phyloP scores from a whole-genome alignment of 1,140 invertebrate genomes.

The Augochlora pura region DNA sequence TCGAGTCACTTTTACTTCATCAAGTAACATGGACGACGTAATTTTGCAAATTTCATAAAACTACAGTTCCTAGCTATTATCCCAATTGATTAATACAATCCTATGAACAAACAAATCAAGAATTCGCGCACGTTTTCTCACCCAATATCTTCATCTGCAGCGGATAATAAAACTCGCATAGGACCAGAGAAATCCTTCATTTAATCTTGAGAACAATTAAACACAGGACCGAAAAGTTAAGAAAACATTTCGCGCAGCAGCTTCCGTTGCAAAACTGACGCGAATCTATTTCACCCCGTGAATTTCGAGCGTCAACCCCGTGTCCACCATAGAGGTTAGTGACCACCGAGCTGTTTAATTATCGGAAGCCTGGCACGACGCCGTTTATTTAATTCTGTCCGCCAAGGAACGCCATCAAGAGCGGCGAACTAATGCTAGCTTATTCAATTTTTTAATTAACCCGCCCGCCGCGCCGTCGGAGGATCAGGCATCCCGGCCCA shows the following conservation, averaged over 20 bases:
- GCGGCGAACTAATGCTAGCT: constrained; percentile 42
- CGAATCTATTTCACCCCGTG: not conserved
- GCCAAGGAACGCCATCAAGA: constrained; percentile 57
- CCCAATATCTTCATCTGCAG: too few relatives aligned
- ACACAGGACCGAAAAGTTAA: not conserved
- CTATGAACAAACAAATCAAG: too few relatives aligned
- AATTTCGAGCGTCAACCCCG: constrained; percentile 1
- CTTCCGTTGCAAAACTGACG: not conserved
- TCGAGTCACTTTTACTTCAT: too few relatives aligned
- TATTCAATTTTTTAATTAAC: constrained; percentile 14
- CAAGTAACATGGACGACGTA: too few relatives aligned
- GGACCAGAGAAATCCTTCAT: not conserved
- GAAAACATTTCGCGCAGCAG: not conserved
- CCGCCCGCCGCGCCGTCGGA: too few relatives aligned
- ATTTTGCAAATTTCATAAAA: too few relatives aligned
- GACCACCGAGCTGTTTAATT: constrained; percentile 5
- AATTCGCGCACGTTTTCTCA: too few relatives aligned
- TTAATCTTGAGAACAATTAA: not conserved
- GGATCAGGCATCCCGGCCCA: too few relatives aligned
- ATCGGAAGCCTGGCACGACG: not conserved
- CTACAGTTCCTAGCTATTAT: too few relatives aligned
- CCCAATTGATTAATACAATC: too few relatives aligned
- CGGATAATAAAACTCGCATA: too few relatives aligned
- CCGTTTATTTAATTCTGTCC: constrained; percentile 1
- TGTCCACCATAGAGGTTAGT: not conserved